Evolutionary conservation across 1,140 invertebrate species (phyloP), one percentile per base, ranked within the genome.

Genomic region (Achatina immaculata): DNA sequence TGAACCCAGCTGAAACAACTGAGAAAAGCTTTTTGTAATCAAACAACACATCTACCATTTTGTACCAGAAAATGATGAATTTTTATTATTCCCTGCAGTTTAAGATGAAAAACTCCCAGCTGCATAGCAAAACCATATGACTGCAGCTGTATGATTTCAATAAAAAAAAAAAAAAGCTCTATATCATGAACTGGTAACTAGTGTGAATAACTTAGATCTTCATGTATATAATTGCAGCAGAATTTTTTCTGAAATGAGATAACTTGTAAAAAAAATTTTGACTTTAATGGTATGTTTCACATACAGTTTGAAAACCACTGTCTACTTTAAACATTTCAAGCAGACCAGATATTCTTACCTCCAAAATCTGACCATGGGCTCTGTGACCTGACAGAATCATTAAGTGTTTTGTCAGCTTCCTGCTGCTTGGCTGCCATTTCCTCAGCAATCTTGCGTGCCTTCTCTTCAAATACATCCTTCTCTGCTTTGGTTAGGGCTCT

Each of bases 391-490:
- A 84, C 80, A 1, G 87, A 87, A 34, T 89, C 86, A 76, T 89
- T 89, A 48, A 90, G 85, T 0, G 88, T 88, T 43, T 84, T 78
- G 38, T 89, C 87, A 24, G 89, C 89, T 66, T 87, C 89, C 69
- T 87, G 84, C 75, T 89, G 89, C 72, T 90, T 90, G 42, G 87
- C 88, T 21, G 83, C 84, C 74, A 90, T 86, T 38, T 90, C 88
- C 42, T 88, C 88, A 9, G 88, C 88, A 19, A 89, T 87, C 48
- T 82, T 86, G 79, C 86, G 88, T 24, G 90, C 90, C 43, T 86
- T 87, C 58, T 90, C 89, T 92, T 99, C 98, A 94, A 97, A 99
- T 51, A 94, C 93, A 89, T 97, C 95, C 90, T 99, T 99, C 81
- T 97, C 96, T 80, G 93, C 93, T 2, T 95, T 93, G 0, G 95